A percentile compares a stretch with the other conserved stretches of the same genome.
Evolutionary conservation across 2,113 vertebrate genomes (phyloP).

Genomic region (Emydocephalus ijimae): DNA sequence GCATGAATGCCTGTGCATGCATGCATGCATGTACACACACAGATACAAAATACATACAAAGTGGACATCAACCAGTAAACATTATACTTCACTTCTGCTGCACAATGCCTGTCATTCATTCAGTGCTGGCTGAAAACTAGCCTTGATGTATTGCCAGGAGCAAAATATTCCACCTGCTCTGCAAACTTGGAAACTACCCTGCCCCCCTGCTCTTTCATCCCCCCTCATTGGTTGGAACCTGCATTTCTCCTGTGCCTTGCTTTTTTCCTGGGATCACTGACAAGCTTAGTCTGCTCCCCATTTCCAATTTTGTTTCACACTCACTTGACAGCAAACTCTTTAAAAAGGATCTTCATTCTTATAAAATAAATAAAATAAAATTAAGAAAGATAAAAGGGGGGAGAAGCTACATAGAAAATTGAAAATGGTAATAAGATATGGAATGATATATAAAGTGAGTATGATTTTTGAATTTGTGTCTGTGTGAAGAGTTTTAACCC

Average conservation of each 20-base stretch:
- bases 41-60: neutral
- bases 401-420: no score
- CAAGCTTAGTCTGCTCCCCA: neutral
- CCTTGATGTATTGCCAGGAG: neutral
- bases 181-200: neutral
- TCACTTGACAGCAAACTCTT: neutral
- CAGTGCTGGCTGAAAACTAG: neutral
- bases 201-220: neutral
- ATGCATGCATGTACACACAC: neutral
- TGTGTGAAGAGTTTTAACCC: no score
- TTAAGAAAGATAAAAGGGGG: no score
- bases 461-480: no score
- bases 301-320: neutral
- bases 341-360: neutral
- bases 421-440: no score
- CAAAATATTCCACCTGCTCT: neutral
- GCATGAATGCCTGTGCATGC: neutral
- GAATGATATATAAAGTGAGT: no score
- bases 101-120: neutral
- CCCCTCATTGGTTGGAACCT: neutral
- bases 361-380: no score
- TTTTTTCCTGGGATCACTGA: neutral
- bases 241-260: neutral
- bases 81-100: neutral
- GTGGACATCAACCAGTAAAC: neutral